A percentile compares a stretch with the other conserved stretches of the same genome.
Evolutionary conservation across 2,113 vertebrate species (phyloP).

Genomic region (Austrofundulus limnaeus): DNA sequence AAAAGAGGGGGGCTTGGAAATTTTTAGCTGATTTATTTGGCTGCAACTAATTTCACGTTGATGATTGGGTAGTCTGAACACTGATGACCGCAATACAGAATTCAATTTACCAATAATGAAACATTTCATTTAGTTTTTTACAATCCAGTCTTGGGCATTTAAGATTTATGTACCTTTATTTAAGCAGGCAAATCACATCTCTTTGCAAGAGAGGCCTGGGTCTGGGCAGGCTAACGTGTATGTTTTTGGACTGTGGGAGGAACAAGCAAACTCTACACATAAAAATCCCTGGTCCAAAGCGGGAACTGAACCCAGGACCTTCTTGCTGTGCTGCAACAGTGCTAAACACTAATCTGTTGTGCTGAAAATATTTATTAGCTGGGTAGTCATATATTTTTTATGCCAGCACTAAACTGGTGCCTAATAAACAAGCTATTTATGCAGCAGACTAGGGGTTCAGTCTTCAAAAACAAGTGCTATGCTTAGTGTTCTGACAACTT

Average conservation of each 20-base stretch:
- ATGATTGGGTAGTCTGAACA: slow-evolving; percentile 8
- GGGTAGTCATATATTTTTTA: not conserved
- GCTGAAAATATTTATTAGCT: no score
- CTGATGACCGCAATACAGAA: slow-evolving; percentile 18
- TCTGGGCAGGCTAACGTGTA: no score
- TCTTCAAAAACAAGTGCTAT: not conserved
- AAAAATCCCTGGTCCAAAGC: no score
- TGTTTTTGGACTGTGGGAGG: no score
- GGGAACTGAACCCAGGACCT: no score
- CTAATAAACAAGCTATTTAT: not conserved
- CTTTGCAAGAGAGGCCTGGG: no score
- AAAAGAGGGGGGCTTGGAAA: slow-evolving; percentile 4
- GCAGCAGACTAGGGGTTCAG: not conserved
- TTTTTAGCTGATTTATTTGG: slow-evolving; percentile 38
- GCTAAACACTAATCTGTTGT: no score
- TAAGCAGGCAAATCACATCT: no score
- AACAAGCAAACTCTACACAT: no score
- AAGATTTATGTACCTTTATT: no score
- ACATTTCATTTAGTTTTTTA: slow-evolving; percentile 1
- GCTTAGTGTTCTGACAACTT: not conserved
- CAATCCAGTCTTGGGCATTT: not conserved
- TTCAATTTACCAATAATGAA: slow-evolving; percentile 6
- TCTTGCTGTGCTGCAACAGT: no score
- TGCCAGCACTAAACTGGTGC: not conserved
- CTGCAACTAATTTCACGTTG: slow-evolving; percentile 34